These are phyloP conservation scores for Zaprionus ghesquierei DNA, from an alignment of 1,140 invertebrate species.

Conservation along the genomic window DNA sequence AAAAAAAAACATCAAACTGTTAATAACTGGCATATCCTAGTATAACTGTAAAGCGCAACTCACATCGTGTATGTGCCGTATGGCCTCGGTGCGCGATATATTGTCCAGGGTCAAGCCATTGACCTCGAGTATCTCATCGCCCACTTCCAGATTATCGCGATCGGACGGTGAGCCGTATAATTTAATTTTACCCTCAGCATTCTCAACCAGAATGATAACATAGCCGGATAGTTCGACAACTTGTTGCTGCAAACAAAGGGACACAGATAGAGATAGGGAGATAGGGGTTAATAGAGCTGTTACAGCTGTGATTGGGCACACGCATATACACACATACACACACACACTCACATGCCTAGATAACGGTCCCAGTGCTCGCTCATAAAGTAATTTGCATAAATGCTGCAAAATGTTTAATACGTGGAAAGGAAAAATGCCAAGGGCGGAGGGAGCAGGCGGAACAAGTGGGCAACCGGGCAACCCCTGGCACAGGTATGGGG, in stretches of 20 bases:
- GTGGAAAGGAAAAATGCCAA: neutral
- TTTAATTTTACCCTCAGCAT: conserved; percentile 96
- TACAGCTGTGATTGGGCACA: neutral
- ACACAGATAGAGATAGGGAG: neutral
- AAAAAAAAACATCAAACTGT: neutral
- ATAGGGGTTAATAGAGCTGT: neutral
- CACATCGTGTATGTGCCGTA: conserved; percentile 97
- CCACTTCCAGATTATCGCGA: conserved; percentile 95
- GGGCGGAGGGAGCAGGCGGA: too few species aligned
- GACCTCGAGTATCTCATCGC: conserved; percentile 97
- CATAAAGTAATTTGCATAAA: conserved; percentile 53
- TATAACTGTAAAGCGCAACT: conserved; percentile 21
- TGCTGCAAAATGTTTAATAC: conserved; percentile 33
- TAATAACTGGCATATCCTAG: too few species aligned
- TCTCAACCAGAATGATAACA: conserved; percentile 97
- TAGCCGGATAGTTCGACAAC: conserved; percentile 97
- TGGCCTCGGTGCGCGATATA: conserved; percentile 93
- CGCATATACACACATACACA: neutral
- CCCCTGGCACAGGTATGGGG: neutral
- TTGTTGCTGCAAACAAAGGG: conserved; percentile 68
- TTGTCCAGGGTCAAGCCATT: conserved; percentile 95
- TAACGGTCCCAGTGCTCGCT: conserved; percentile 17
- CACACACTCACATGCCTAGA: neutral
- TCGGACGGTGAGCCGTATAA: conserved; percentile 98
- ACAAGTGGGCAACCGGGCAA: neutral